phyloP scores from a whole-genome alignment of 2,113 vertebrate species.

The Cheilinus undulatus region DNA sequence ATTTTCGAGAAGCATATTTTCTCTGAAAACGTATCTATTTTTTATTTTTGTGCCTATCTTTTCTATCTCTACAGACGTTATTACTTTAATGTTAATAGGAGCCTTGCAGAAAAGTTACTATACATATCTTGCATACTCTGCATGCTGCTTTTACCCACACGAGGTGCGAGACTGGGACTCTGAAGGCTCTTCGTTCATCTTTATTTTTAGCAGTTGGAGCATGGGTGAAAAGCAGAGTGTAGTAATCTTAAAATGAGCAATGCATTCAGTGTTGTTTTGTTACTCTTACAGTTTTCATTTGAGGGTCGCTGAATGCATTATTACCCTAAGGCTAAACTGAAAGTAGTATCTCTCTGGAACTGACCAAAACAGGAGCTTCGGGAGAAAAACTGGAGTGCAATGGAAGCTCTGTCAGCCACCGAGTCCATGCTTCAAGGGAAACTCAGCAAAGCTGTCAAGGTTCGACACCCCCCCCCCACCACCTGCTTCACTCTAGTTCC shows the following conservation, averaged over 20 bases:
- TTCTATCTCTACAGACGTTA: neutral
- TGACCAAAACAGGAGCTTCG: conserved; percentile 97
- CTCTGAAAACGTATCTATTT: conserved; percentile 1
- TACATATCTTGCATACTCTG: conserved; percentile 20
- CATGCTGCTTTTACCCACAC: conserved; percentile 40
- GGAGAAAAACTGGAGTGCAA: conserved; percentile 99
- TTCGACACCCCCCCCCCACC: conserved; percentile 90
- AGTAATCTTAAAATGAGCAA: conserved; percentile 42
- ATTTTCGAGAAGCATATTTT: conserved; percentile 24
- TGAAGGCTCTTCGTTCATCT: conserved; percentile 13
- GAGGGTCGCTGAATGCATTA: conserved; percentile 64
- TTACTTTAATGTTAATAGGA: conserved; percentile 18
- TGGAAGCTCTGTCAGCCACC: conserved; percentile 99
- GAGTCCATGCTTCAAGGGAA: conserved; percentile 99
- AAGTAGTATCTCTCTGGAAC: conserved; percentile 97
- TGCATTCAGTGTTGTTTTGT: conserved; percentile 40
- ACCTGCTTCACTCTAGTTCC: conserved; percentile 86
- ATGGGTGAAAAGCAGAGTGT: conserved; percentile 38
- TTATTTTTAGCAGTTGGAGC: conserved; percentile 40
- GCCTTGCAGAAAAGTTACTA: neutral
- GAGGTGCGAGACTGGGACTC: conserved; percentile 19
- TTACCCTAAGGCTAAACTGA: conserved; percentile 90
- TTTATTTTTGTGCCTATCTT: neutral
- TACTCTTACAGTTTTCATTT: conserved; percentile 49
- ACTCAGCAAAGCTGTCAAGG: conserved; percentile 98